Percentiles rank a stretch among this genome's conserved stretches.
Evolutionary conservation across 2,113 vertebrate genomes (phyloP).

Genomic region (Elephantulus edwardii): DNA sequence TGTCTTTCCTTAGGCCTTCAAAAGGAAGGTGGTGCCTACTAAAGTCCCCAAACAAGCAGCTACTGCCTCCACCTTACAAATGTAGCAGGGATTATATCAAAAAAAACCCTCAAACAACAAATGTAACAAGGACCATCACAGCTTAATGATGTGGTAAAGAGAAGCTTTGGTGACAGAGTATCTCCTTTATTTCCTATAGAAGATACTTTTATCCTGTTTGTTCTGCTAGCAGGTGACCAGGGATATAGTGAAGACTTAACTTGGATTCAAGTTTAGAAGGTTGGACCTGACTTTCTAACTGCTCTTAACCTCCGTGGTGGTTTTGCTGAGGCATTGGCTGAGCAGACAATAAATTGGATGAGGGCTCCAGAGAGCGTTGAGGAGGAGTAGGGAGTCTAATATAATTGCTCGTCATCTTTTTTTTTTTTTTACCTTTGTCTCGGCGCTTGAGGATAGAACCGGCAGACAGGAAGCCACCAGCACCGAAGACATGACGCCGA

Average conservation of each 20-base stretch:
- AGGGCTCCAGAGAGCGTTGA: not conserved
- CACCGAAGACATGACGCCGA: too few species aligned
- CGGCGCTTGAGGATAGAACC: too few species aligned
- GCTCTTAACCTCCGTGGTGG: not conserved
- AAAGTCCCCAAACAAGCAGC: conserved; percentile 10
- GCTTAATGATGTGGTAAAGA: not conserved
- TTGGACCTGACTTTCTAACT: conserved; percentile 1
- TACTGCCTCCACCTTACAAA: too few species aligned
- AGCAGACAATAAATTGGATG: not conserved
- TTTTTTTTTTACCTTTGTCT: too few species aligned
- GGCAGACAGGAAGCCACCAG: too few species aligned
- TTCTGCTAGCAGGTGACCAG: not conserved
- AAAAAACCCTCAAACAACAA: too few species aligned
- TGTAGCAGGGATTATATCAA: too few species aligned
- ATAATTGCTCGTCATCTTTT: conserved; percentile 27
- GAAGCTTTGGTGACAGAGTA: not conserved
- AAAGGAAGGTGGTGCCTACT: conserved; percentile 3
- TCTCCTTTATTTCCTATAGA: conserved; percentile 4
- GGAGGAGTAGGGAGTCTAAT: not conserved
- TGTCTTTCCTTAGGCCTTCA: not conserved
- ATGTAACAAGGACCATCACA: not conserved
- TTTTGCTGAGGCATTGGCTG: conserved; percentile 34
- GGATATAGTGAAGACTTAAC: not conserved
- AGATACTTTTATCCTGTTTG: not conserved
- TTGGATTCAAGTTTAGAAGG: conserved; percentile 21